A percentile compares a stretch with the other conserved stretches of the same genome.
Conservation (phyloP, 2,888 invertebrate species). For the Tromatobia lineatoria region DNA sequence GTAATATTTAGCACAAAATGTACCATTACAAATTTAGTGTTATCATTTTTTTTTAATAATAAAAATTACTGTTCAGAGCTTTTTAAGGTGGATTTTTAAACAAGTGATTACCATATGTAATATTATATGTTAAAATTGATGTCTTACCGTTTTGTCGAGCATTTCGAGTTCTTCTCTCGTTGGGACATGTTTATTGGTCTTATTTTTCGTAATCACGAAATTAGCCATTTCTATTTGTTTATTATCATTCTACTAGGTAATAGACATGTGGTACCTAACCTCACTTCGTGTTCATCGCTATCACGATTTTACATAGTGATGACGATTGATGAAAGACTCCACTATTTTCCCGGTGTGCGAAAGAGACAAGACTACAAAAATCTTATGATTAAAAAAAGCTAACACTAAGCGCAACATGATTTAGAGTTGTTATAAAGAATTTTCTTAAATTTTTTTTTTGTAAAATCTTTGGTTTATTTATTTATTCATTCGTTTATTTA, state of each 20-base stretch:
- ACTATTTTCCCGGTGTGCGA: too few relatives aligned
- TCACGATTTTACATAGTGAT: too few relatives aligned
- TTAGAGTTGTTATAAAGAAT: too few relatives aligned
- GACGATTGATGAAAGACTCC: too few relatives aligned
- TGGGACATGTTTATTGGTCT: slow-evolving; percentile 79
- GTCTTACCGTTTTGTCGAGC: slow-evolving; percentile 85
- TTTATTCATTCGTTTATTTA: too few relatives aligned
- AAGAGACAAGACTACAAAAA: too few relatives aligned
- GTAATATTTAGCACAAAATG: neutral
- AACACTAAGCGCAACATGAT: too few relatives aligned
- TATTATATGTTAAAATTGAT: slow-evolving; percentile 13
- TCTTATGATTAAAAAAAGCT: too few relatives aligned
- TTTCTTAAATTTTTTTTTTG: too few relatives aligned
- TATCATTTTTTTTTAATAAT: neutral
- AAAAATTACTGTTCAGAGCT: neutral
- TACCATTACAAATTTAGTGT: neutral
- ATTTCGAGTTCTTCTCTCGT: slow-evolving; percentile 85
- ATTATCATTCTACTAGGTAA: neutral
- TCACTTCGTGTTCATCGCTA: neutral
- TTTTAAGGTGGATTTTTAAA: neutral
- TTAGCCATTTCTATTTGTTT: slow-evolving; percentile 59
- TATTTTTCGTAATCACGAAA: slow-evolving; percentile 64
- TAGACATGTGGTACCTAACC: slow-evolving; percentile 3
- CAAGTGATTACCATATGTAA: neutral
- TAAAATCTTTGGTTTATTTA: too few relatives aligned